These are phyloP conservation scores for Crambe crambe DNA, from an alignment of 37 sponge, comb jelly and placozoan species.

Conservation along the genomic window DNA sequence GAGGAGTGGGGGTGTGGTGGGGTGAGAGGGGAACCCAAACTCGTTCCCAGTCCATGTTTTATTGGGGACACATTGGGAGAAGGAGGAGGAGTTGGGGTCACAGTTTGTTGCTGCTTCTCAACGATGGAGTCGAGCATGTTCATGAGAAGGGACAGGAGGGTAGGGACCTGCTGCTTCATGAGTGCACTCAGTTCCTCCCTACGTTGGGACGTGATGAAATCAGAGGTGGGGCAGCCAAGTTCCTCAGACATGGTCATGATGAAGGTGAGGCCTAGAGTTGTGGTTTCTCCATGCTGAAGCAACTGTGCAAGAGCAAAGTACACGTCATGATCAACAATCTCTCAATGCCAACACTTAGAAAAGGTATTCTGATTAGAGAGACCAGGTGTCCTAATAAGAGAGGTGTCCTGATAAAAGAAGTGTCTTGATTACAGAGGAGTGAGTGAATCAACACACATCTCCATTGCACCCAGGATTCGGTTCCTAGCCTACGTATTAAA, in stretches of 20 bases:
- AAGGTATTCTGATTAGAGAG: not conserved
- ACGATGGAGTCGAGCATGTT: conserved; percentile 26
- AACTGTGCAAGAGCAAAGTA: conserved; percentile 25
- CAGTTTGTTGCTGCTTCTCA: conserved; percentile 41
- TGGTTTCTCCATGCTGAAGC: conserved; percentile 20
- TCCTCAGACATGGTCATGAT: conserved; percentile 80
- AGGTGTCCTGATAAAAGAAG: too few species aligned
- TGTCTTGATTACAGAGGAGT: not conserved
- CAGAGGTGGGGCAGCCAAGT: conserved; percentile 61
- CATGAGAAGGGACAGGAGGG: conserved; percentile 29
- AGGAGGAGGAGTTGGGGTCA: conserved; percentile 53
- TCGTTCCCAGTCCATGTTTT: not conserved
- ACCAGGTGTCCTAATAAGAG: not conserved
- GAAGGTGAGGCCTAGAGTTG: conserved; percentile 58
- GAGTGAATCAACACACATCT: too few species aligned
- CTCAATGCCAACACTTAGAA: not conserved
- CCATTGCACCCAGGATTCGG: too few species aligned
- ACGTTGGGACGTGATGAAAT: conserved; percentile 61
- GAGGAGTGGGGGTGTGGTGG: not conserved
- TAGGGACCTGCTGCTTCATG: conserved; percentile 53
- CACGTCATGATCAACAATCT: not conserved
- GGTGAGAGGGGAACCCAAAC: not conserved
- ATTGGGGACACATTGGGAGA: conserved; percentile 46
- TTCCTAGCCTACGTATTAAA: too few species aligned
- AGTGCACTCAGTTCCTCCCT: conserved; percentile 50